phyloP scores from a whole-genome alignment of 2,888 invertebrate species.

The Eupeodes luniger region DNA sequence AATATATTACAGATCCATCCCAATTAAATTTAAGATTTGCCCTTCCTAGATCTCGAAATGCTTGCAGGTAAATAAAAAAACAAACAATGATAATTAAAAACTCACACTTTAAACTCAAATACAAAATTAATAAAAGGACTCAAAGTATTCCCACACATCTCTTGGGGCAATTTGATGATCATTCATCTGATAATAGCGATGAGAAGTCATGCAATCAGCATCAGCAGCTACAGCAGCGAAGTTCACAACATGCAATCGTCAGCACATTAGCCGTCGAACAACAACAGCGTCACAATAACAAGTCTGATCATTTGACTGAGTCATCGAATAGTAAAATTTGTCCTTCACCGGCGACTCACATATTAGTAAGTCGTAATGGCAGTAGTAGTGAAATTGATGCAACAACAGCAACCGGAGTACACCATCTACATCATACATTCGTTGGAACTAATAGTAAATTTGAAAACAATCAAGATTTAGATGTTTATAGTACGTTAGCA shows the following conservation, averaged over 20 bases:
- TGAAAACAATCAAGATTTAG: conserved; percentile 49
- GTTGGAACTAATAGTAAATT: conserved; percentile 44
- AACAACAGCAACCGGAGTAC: not conserved
- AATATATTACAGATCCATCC: conserved; percentile 93
- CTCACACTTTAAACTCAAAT: not conserved
- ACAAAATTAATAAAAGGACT: conserved; percentile 75
- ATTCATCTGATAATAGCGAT: conserved; percentile 80
- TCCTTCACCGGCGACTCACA: conserved; percentile 11
- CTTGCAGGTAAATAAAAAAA: conserved; percentile 80
- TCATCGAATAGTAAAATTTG: conserved; percentile 40
- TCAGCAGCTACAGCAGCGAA: conserved; percentile 10
- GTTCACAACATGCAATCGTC: conserved; percentile 1
- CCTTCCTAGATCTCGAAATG: conserved; percentile 86
- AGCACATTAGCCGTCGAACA: not conserved
- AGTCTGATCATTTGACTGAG: conserved; percentile 44
- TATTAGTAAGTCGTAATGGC: conserved; percentile 50
- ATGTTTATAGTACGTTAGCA: conserved; percentile 56
- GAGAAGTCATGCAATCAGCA: conserved; percentile 77
- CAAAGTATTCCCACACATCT: conserved; percentile 85
- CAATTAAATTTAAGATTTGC: conserved; percentile 93
- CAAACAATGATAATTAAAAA: not conserved
- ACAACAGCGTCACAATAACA: conserved; percentile 36
- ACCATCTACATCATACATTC: conserved; percentile 52
- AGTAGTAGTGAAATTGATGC: conserved; percentile 46
- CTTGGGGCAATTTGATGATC: conserved; percentile 82